Conservation (phyloP, 1,140 invertebrate species). For the Chironomus striatipennis region DNA sequence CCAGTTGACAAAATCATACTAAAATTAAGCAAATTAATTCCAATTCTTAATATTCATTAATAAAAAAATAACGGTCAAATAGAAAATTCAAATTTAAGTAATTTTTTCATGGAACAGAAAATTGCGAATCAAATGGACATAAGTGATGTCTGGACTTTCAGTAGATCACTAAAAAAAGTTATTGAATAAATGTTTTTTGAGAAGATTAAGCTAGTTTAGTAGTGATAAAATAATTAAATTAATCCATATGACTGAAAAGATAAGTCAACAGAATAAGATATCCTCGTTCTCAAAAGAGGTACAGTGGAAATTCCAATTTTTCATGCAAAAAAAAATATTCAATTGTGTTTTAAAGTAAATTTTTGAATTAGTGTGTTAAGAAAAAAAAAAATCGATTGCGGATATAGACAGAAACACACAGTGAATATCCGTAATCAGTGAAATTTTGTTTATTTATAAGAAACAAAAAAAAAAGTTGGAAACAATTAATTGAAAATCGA, state of each 20-base stretch:
- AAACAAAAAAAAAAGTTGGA: too few relatives aligned
- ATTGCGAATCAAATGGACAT: too few relatives aligned
- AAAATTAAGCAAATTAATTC: too few relatives aligned
- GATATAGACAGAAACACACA: neutral
- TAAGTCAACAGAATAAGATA: neutral
- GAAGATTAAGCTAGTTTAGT: too few relatives aligned
- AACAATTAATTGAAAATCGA: neutral
- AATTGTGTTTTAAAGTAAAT: neutral
- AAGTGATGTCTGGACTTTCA: too few relatives aligned
- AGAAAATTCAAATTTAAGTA: too few relatives aligned
- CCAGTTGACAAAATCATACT: too few relatives aligned
- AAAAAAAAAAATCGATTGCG: neutral
- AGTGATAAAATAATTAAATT: neutral
- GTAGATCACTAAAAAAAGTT: too few relatives aligned
- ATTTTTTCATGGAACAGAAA: too few relatives aligned
- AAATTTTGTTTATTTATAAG: neutral
- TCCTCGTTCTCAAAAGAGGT: neutral
- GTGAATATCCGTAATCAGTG: neutral
- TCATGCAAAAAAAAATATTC: neutral
- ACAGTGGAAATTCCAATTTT: neutral
- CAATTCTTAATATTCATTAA: too few relatives aligned
- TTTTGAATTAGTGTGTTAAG: neutral
- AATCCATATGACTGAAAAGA: neutral
- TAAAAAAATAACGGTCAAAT: too few relatives aligned
- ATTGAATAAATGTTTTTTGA: too few relatives aligned